Evolutionary conservation across 1,140 invertebrate species (phyloP), one percentile per base, ranked within the genome.

Genomic region (Asobara japonica): DNA sequence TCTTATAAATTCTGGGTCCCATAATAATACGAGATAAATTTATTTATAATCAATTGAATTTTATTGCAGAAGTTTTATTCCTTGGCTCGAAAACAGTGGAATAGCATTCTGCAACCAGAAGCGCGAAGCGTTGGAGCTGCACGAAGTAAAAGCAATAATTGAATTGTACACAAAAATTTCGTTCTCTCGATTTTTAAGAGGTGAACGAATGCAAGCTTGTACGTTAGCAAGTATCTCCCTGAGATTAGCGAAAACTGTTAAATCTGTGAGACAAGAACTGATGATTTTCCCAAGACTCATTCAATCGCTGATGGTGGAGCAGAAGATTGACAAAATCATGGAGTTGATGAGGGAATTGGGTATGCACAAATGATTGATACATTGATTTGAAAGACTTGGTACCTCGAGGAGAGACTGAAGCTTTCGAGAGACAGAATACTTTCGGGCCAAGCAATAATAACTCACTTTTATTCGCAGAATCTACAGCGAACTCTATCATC

Each of bases 151-250:
- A 70, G 84, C 84, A 3, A 80, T 90, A 18, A 79, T 82, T 0
- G 77, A 86, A 69, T 74, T 90, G 38, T 90, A 90, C 67, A 76
- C 77, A 0, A 80, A 80, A 3, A 85, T 90, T 70, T 89, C 89
- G 74, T 83, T 83, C 29, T 85, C 85, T 3, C 86, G 86, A 68
- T 89, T 83, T 80, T 36, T 84, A n/a, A 80, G 85, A 65, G 86
- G 84, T 30, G 76, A 86, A 67, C 80, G 79, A 11, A 67, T 76
- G 3, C 77, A 82, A 65, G 82, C 87, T 0, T 79, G 78, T 2
- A 76, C 73, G 10, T 86, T 90, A 8, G 89, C 87, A 2, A 87
- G 85, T 60, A 78, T 84, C 1, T 74, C 84, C 13, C 77, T 76
- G n/a, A 80, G 82, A 74, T 78, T 89, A 4, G 79, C 84, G 0